Conservation (phyloP, 2,113 vertebrate genomes). For the Thymallus thymallus region DNA sequence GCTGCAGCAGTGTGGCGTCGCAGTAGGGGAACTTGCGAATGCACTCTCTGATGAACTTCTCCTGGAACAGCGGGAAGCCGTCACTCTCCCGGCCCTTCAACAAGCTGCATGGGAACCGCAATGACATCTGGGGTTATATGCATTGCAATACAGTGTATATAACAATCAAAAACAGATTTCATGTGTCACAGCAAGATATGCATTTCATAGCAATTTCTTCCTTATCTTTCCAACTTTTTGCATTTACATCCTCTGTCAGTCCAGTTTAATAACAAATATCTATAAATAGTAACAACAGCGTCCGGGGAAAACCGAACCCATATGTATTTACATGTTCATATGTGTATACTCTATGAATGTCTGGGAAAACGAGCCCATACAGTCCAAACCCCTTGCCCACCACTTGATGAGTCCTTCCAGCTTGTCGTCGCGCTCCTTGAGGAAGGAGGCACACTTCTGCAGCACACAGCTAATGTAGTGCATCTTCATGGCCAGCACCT, state of each 20-base stretch:
- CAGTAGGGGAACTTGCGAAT: conserved; percentile 95
- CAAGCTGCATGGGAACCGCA: conserved; percentile 69
- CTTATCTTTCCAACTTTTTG: too few species aligned
- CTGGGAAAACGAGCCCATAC: too few species aligned
- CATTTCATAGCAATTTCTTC: too few species aligned
- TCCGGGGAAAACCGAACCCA: too few species aligned
- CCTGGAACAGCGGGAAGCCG: conserved; percentile 90
- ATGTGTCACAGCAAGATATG: background rate
- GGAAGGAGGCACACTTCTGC: conserved; percentile 85
- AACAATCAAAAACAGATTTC: background rate
- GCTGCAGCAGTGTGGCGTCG: conserved; percentile 92
- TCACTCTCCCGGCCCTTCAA: conserved; percentile 89
- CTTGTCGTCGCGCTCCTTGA: conserved; percentile 87
- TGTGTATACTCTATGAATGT: too few species aligned
- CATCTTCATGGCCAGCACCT: conserved; percentile 99
- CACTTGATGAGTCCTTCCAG: conserved; percentile 89
- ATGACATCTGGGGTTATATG: background rate
- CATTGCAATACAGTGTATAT: background rate
- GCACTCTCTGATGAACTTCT: conserved; percentile 92
- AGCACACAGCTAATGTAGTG: conserved; percentile 94
- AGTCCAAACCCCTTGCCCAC: conserved; percentile 53
- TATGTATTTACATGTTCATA: too few species aligned
- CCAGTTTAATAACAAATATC: background rate
- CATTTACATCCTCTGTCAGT: too few species aligned
- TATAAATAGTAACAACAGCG: background rate